Evolutionary conservation across 2,113 vertebrate species (phyloP).

Genomic region (Eidolon helvum): DNA sequence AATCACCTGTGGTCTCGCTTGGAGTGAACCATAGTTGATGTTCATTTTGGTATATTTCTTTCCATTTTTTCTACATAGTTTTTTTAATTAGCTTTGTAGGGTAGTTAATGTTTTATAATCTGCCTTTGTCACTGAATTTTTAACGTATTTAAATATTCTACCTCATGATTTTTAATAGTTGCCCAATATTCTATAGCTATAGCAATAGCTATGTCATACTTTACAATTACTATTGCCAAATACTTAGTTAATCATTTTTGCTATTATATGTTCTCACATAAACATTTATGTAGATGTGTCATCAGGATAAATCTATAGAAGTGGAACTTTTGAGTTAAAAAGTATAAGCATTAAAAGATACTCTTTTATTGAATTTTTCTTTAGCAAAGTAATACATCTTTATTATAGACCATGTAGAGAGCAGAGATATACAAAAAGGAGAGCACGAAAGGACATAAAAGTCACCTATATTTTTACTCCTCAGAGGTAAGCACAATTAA

Average conservation of each 20-base stretch:
- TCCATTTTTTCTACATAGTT: not conserved
- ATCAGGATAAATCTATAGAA: not conserved
- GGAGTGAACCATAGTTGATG: not conserved
- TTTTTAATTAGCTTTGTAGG: not conserved
- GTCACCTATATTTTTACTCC: not conserved
- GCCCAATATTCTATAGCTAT: not conserved
- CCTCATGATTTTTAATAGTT: not conserved
- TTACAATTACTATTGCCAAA: not conserved
- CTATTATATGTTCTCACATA: not conserved
- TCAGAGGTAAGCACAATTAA: not conserved
- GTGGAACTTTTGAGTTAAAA: not conserved
- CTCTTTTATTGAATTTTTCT: not conserved
- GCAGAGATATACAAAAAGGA: not conserved
- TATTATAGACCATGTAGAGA: not conserved
- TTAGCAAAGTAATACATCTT: not conserved
- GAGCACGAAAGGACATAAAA: not conserved
- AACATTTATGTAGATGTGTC: not conserved
- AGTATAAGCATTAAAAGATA: not conserved
- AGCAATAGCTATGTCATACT: not conserved
- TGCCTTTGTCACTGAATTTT: not conserved
- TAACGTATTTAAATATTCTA: not conserved
- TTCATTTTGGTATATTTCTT: not conserved
- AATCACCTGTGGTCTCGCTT: not conserved
- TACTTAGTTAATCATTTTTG: not conserved
- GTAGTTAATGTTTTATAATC: not conserved